Evolutionary conservation across 2,113 vertebrate genomes (phyloP), one percentile per base, ranked within the genome.

Genomic region (Urocitellus parryii): DNA sequence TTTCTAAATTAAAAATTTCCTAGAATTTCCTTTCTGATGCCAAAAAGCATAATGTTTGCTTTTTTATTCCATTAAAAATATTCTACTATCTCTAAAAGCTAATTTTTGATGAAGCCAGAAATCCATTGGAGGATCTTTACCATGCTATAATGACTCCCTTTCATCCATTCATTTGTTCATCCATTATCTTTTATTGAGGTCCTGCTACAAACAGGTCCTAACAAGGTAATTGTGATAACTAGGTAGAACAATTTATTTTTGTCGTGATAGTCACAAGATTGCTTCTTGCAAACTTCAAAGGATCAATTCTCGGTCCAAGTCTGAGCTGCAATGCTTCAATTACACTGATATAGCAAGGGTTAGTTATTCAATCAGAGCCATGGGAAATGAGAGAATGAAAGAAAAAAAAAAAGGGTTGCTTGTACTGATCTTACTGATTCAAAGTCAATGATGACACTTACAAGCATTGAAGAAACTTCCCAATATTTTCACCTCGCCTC

Each of bases 201-300:
- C 20, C 27, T 87, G 48, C 16, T 72, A 53, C 56, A 94, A 87
- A 91, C 5, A 56, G 37, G 1, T 1, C 70, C 72, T 63, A 87
- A 82, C 32, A 92, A 88, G 80, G 39, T 87, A 61, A 88, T 87
- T 65, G 91, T 58, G 51, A 86, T 25, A 96, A 79, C 58, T 90
- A 34, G 10, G 11, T 42, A 85, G n/a, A 91, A 70, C 4, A 92
- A 96, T 12, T 90, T 73, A 39, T 65, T 96, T 89, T 88, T 83
- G 9, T 13, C 74, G 12, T 58, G 34, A 88, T 88, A 11, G 17
- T 81, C 72, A 88, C 20, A 94, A 76, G 42, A 86, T 70, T 91
- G 48, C 39, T 89, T 92, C 24, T 61, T 93, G 9, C 22, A 87
- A 20, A 88, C 32, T 70, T 95, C 72, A 92, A 90, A 95, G 16